Percentiles rank a stretch among this genome's conserved stretches.
Evolutionary conservation across 2,888 invertebrate species (phyloP).

Genomic region (Dynastes maya): DNA sequence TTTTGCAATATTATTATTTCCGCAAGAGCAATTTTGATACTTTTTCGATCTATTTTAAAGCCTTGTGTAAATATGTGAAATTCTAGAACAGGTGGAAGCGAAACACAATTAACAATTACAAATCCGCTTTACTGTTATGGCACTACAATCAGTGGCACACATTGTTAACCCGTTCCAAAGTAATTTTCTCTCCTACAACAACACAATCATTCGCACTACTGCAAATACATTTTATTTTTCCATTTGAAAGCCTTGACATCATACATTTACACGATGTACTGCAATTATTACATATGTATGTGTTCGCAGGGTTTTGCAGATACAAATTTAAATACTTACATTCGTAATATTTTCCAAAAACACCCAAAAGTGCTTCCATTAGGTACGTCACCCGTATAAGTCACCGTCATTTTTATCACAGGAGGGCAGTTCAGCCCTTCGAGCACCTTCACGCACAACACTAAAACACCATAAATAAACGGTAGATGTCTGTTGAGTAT

Average conservation of each 20-base stretch:
- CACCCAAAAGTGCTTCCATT: slow-evolving; percentile 94
- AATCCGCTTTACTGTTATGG: slow-evolving; percentile 14
- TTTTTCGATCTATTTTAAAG: slow-evolving; percentile 15
- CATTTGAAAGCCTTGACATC: neutral
- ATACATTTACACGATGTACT: neutral
- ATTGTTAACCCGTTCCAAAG: slow-evolving; percentile 21
- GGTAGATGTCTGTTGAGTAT: slow-evolving; percentile 1
- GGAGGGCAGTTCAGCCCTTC: slow-evolving; percentile 16
- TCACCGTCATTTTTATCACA: slow-evolving; percentile 81
- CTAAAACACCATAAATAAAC: slow-evolving; percentile 37
- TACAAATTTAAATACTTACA: slow-evolving; percentile 76
- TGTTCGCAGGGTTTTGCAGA: neutral
- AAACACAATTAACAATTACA: slow-evolving; percentile 4
- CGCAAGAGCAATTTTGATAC: neutral
- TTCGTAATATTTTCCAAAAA: slow-evolving; percentile 91
- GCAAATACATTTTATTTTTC: neutral
- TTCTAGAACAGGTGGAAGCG: too few relatives aligned
- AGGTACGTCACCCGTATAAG: slow-evolving; percentile 92
- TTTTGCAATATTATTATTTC: slow-evolving; percentile 31
- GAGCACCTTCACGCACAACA: slow-evolving; percentile 46
- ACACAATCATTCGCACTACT: slow-evolving; percentile 2
- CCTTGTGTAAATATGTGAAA: neutral
- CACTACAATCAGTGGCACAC: slow-evolving; percentile 16
- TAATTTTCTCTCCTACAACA: slow-evolving; percentile 17
- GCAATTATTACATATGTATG: too few relatives aligned